phyloP scores from a whole-genome alignment of 2,113 vertebrate genomes.

The Forbesichthys papilliferus region DNA sequence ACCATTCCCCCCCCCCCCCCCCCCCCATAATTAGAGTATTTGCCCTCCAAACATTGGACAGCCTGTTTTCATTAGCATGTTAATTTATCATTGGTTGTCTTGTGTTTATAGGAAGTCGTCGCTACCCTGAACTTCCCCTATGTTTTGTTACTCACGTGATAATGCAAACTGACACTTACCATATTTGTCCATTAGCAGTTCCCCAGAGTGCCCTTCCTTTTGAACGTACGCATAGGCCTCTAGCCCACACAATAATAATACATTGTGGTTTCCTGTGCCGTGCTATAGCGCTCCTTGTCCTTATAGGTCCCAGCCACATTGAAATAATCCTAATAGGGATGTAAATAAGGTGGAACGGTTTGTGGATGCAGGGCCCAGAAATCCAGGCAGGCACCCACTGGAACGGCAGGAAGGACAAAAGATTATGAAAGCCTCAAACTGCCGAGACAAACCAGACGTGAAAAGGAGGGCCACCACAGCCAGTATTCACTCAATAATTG shows the following conservation, averaged over 20 bases:
- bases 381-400: slow-evolving; percentile 21
- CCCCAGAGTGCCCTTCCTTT: slow-evolving; percentile 34
- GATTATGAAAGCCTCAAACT: slow-evolving; percentile 21
- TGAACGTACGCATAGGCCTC: slow-evolving; percentile 26
- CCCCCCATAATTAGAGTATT: not conserved
- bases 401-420: slow-evolving; percentile 39
- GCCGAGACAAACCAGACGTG: slow-evolving; percentile 46
- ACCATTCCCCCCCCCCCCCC: no score
- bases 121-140: not conserved
- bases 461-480: slow-evolving; percentile 40
- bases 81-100: not conserved
- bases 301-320: slow-evolving; percentile 31
- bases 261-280: slow-evolving; percentile 35
- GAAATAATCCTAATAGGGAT: slow-evolving; percentile 51
- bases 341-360: slow-evolving; percentile 51
- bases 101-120: not conserved
- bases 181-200: slow-evolving; percentile 33
- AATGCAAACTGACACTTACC: slow-evolving; percentile 40
- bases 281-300: slow-evolving; percentile 13
- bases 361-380: slow-evolving; percentile 15
- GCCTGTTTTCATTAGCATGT: not conserved
- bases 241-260: slow-evolving; percentile 41
- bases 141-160: slow-evolving; percentile 28
- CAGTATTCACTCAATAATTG: slow-evolving; percentile 56
- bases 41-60: not conserved